Evolutionary conservation across 2,113 vertebrate genomes (phyloP).

Genomic region (Thomomys bottae): DNA sequence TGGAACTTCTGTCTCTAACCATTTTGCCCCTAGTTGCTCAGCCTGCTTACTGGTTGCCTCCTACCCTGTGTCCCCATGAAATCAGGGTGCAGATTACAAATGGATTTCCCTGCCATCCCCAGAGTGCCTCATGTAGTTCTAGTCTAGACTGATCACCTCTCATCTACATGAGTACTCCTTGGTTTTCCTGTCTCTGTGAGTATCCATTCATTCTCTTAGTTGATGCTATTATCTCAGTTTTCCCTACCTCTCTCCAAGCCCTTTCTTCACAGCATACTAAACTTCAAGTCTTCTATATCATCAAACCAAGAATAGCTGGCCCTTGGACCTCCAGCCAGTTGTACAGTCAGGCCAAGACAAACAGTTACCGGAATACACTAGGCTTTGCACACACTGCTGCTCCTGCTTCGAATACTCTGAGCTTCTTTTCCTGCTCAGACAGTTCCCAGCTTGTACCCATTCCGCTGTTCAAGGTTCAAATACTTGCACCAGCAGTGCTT

Average conservation of each 20-base stretch:
- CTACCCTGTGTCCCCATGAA: fast-evolving
- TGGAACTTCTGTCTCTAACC: neutral
- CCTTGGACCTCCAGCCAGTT: neutral
- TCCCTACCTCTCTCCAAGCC: neutral
- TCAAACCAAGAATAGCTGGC: neutral
- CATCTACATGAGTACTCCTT: neutral
- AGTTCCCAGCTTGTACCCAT: no score
- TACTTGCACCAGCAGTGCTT: neutral
- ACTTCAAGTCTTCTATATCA: neutral
- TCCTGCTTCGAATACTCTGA: no score
- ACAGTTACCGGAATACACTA: no score
- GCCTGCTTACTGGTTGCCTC: neutral
- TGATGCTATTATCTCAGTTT: neutral
- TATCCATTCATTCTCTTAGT: neutral
- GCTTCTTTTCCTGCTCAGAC: neutral
- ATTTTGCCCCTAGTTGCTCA: neutral
- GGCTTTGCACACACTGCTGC: neutral
- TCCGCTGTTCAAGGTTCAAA: neutral
- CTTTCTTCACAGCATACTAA: neutral
- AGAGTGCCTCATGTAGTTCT: neutral
- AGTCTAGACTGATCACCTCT: neutral
- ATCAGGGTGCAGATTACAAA: neutral
- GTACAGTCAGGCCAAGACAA: neutral
- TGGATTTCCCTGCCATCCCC: neutral
- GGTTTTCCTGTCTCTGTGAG: neutral